A percentile compares a stretch with the other conserved stretches of the same genome.
phyloP scores from a whole-genome alignment of 1,140 invertebrate genomes.

The Heterodera carotae region DNA sequence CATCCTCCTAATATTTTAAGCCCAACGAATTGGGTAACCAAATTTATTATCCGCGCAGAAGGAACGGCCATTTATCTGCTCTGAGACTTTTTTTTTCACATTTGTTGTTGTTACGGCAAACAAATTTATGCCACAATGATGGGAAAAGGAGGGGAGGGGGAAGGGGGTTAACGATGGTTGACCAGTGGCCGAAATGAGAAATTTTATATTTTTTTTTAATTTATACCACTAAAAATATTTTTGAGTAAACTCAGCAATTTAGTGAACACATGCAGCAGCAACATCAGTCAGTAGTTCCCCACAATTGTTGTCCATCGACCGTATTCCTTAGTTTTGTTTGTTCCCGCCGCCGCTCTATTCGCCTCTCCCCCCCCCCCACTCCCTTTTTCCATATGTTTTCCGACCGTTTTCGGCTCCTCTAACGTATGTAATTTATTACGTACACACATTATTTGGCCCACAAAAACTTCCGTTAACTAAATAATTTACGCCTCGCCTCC shows the following conservation, averaged over 20 bases:
- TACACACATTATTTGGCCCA: too few relatives aligned
- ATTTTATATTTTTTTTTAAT: neutral
- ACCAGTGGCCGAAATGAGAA: neutral
- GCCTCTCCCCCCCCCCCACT: too few relatives aligned
- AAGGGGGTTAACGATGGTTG: neutral
- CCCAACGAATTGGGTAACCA: neutral
- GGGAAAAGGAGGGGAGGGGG: neutral
- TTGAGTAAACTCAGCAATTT: too few relatives aligned
- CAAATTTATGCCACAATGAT: constrained; percentile 1
- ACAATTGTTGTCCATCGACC: too few relatives aligned
- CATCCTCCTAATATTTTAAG: neutral
- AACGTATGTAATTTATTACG: too few relatives aligned
- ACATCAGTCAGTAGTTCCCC: too few relatives aligned
- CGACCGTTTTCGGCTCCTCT: too few relatives aligned
- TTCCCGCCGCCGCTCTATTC: too few relatives aligned
- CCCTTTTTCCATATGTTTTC: neutral
- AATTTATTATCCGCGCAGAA: neutral
- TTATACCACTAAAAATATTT: too few relatives aligned
- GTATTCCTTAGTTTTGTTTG: neutral
- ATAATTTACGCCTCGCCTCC: too few relatives aligned
- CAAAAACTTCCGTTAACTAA: too few relatives aligned
- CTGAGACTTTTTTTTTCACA: neutral
- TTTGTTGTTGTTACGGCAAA: constrained; percentile 2
- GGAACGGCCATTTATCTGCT: neutral
- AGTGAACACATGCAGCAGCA: too few relatives aligned